Percentiles rank a stretch among this genome's conserved stretches.
Evolutionary conservation across 2,113 vertebrate species (phyloP).

Genomic region (Bambusicola thoracicus): DNA sequence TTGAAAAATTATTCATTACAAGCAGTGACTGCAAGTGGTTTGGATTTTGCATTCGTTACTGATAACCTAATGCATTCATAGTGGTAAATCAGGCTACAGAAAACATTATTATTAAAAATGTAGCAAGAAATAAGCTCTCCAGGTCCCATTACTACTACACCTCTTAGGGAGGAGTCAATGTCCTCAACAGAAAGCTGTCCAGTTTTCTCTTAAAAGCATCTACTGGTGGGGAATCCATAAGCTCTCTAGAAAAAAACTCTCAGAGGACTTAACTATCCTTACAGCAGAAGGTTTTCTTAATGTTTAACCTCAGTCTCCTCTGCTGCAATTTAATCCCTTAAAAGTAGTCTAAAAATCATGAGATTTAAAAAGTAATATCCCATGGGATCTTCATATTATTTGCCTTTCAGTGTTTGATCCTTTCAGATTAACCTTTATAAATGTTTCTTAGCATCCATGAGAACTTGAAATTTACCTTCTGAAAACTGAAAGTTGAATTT

Average conservation of each 20-base stretch:
- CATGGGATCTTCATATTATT: slow-evolving; percentile 38
- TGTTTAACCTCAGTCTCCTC: slow-evolving; percentile 34
- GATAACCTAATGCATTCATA: background rate
- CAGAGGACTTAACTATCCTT: slow-evolving; percentile 3
- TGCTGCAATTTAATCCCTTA: slow-evolving; percentile 42
- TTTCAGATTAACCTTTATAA: slow-evolving; percentile 64
- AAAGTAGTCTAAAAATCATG: slow-evolving; percentile 48
- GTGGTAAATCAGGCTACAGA: background rate
- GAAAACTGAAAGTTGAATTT: background rate
- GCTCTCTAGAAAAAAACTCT: background rate
- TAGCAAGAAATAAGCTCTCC: background rate
- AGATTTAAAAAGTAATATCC: slow-evolving; percentile 49
- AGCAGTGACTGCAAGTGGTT: background rate
- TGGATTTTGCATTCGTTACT: background rate
- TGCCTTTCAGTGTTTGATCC: slow-evolving; percentile 44
- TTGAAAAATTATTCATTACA: background rate
- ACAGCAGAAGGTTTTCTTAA: background rate
- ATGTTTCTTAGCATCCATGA: slow-evolving; percentile 34
- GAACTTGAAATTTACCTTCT: slow-evolving; percentile 21
- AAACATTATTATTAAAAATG: background rate
- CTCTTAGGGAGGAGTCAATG: background rate
- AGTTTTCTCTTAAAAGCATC: background rate
- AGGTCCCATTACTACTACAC: background rate
- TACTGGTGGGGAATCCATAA: background rate
- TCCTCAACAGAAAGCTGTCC: background rate